Percentiles rank a stretch among this genome's conserved stretches.
Evolutionary conservation across 2,888 invertebrate species (phyloP).

Genomic region (Sinodicranocentrus sp.): DNA sequence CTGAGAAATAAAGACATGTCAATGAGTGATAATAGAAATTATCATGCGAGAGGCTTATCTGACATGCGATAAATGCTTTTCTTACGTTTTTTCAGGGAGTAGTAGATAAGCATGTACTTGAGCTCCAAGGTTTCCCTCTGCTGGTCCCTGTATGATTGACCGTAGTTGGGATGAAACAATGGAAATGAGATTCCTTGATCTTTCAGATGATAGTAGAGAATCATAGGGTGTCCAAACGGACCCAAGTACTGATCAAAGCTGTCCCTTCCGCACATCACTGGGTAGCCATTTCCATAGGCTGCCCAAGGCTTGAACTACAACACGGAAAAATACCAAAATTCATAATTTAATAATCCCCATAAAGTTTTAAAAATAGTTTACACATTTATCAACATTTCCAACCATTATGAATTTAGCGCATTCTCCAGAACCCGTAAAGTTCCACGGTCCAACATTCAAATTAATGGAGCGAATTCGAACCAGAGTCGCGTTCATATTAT

Average conservation of each 20-base stretch:
- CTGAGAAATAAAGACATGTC: constrained; percentile 34
- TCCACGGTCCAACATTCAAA: constrained; percentile 64
- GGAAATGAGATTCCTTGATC: constrained; percentile 67
- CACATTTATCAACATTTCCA: not conserved
- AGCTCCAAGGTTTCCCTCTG: constrained; percentile 47
- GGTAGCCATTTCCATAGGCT: constrained; percentile 57
- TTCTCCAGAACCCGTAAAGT: constrained; percentile 57
- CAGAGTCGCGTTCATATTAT: not conserved
- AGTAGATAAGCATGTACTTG: constrained; percentile 71
- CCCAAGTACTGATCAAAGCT: constrained; percentile 68
- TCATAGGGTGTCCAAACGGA: constrained; percentile 65
- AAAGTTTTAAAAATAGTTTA: too few relatives aligned
- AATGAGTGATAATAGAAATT: too few relatives aligned
- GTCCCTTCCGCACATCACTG: constrained; percentile 67
- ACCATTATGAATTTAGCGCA: constrained; percentile 69
- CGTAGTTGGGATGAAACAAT: constrained; percentile 67
- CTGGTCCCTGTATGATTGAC: constrained; percentile 38
- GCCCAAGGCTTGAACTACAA: constrained; percentile 57
- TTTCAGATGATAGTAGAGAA: constrained; percentile 69
- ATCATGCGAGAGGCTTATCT: not conserved
- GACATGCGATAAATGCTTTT: not conserved
- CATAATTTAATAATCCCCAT: too few relatives aligned
- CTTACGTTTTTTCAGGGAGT: constrained; percentile 51
- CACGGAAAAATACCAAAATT: too few relatives aligned
- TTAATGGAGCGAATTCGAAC: constrained; percentile 69